phyloP scores from a whole-genome alignment of 2,888 invertebrate species.

The Rhodophaea formosa region DNA sequence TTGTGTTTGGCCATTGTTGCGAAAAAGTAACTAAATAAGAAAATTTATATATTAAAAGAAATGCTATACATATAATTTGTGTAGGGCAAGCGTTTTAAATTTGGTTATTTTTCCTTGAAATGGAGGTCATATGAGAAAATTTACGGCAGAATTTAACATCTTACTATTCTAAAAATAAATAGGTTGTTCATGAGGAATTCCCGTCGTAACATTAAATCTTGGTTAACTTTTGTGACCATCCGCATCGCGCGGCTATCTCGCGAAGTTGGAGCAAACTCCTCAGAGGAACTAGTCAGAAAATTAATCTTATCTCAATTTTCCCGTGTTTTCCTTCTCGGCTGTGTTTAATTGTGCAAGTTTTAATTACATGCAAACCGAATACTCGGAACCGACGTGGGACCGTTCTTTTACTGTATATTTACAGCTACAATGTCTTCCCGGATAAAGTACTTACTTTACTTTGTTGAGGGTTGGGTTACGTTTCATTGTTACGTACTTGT shows the following conservation, averaged over 20 bases:
- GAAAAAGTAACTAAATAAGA: no score
- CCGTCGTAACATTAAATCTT: slow-evolving; percentile 5
- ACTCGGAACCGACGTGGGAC: slow-evolving; percentile 45
- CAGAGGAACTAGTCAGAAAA: slow-evolving; percentile 63
- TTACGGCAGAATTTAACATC: no score
- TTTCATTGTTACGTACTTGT: slow-evolving; percentile 1
- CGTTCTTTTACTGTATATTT: slow-evolving; percentile 46
- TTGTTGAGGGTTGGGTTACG: slow-evolving; percentile 8
- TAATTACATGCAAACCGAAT: slow-evolving; percentile 70
- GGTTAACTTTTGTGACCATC: slow-evolving; percentile 20
- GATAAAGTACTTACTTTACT: slow-evolving; percentile 21
- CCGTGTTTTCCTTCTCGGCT: slow-evolving; percentile 63
- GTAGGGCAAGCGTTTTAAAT: no score
- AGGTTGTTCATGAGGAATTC: not conserved
- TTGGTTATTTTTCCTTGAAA: no score
- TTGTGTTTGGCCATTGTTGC: no score
- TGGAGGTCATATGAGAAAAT: no score
- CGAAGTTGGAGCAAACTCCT: slow-evolving; percentile 52
- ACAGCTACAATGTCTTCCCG: slow-evolving; percentile 42
- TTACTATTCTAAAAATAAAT: not conserved
- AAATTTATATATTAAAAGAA: no score
- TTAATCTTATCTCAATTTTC: slow-evolving; percentile 75
- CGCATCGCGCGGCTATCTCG: slow-evolving; percentile 43
- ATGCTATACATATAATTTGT: no score
- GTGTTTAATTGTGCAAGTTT: slow-evolving; percentile 73